A percentile compares a stretch with the other conserved stretches of the same genome.
phyloP scores from a whole-genome alignment of 1,140 invertebrate genomes.

The Pseudomyrmex flavicornis region DNA sequence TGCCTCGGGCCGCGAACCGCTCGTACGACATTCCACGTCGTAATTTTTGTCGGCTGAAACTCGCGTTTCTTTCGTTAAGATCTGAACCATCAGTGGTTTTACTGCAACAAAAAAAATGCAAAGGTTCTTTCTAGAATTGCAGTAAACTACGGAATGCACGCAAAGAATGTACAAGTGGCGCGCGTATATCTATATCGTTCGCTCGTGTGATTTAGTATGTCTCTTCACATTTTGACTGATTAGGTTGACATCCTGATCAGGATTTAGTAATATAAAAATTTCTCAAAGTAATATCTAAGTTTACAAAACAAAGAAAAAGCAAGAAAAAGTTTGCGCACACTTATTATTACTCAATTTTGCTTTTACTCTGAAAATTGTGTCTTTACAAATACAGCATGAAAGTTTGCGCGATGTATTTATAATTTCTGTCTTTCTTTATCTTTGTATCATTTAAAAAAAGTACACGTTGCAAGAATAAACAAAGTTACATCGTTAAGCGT shows the following conservation, averaged over 20 bases:
- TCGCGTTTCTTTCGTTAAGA: conserved; percentile 91
- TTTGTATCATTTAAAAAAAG: not conserved
- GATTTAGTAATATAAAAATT: too few relatives aligned
- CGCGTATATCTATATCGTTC: too few relatives aligned
- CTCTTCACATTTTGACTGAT: too few relatives aligned
- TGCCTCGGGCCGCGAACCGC: conserved; percentile 92
- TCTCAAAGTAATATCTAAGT: too few relatives aligned
- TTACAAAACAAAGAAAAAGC: too few relatives aligned
- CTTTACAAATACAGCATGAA: not conserved
- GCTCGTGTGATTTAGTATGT: too few relatives aligned
- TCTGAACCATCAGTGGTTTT: conserved; percentile 92
- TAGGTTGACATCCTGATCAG: too few relatives aligned
- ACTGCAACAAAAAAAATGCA: conserved; percentile 86
- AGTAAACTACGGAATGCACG: not conserved
- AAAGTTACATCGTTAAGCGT: conserved; percentile 33
- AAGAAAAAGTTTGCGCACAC: not conserved
- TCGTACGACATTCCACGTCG: conserved; percentile 93
- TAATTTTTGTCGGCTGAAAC: conserved; percentile 93
- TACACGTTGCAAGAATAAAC: conserved; percentile 20
- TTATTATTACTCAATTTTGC: not conserved
- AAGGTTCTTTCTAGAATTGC: not conserved
- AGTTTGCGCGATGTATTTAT: not conserved
- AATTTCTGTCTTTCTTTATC: not conserved
- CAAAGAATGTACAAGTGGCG: too few relatives aligned
- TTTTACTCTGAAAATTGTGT: not conserved